Evolutionary conservation across 2,797 vertebrate species (phyloP).

Genomic region (Lateolabrax maculatus): DNA sequence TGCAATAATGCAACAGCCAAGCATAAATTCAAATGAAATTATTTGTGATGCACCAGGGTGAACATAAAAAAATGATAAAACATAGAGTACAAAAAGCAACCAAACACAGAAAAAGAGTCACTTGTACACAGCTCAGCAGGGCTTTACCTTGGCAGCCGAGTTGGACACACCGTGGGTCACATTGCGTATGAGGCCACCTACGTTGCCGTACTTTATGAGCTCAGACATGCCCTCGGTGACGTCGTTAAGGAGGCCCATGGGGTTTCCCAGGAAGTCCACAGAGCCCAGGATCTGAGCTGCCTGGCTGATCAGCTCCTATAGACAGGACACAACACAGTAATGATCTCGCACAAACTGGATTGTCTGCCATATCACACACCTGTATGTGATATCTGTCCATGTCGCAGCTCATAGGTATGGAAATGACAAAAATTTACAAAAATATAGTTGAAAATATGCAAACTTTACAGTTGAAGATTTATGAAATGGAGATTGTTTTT

Average conservation of each 20-base stretch:
- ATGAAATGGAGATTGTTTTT: no score
- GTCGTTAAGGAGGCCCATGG: slow-evolving; percentile 96
- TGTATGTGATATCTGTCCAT: neutral
- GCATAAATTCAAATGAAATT: no score
- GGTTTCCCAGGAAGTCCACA: slow-evolving; percentile 98
- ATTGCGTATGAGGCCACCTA: slow-evolving; percentile 95
- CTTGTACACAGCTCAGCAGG: neutral
- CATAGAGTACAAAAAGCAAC: neutral
- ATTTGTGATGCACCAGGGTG: no score
- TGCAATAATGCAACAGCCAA: neutral
- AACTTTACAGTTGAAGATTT: no score
- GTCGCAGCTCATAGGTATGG: no score
- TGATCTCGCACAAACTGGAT: neutral
- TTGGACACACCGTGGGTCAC: slow-evolving; percentile 98
- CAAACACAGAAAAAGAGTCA: neutral
- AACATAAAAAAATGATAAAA: neutral
- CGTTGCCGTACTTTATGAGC: slow-evolving; percentile 96
- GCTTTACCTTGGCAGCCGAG: slow-evolving; percentile 96
- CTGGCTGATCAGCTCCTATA: slow-evolving; percentile 95
- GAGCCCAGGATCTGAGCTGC: slow-evolving; percentile 97
- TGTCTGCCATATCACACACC: neutral
- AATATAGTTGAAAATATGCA: no score
- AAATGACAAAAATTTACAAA: no score
- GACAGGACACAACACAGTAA: neutral
- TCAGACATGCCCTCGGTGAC: slow-evolving; percentile 95